Base-by-base conservation (phyloP, 2,113 vertebrate genomes). In the Trogon melanurus region DNA sequence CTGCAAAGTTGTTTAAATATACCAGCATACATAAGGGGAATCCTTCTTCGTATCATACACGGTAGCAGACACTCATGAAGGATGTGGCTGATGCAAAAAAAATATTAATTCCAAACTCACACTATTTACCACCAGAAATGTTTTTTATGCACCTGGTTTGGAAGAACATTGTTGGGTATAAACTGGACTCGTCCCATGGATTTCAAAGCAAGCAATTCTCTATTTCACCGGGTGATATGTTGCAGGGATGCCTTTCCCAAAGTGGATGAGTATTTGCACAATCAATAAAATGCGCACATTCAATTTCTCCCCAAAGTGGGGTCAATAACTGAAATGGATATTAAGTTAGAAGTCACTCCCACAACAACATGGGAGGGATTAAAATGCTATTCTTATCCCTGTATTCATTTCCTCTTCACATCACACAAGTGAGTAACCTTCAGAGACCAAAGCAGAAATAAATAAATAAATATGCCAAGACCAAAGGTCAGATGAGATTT, bases 211-310 rank as follows among this genome's bases (percentile, higher is more conserved):
- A 85, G 21, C 41, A 41, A 91, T 62, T 89, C 23, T 32, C 71
- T 34, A 2, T 58, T 74, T 71, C 53, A 64, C 34, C 0, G 0
- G 58, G 38, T 0, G 1, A 15, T 25, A 45, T 32, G 61, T 53
- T 13, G 21, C 38, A 85, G 53, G n/a, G 79, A 82, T 47, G n/a
- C 1, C 7, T n/a, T 50, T 66, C 73, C 73, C 76, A n/a, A n/a
- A 57, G 80, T 4, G 9, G 18, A 45, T 11, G 44, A 79, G 26
- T 65, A 78, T 87, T 93, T 89, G 60, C 61, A 72, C 80, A 61
- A 85, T 85, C 91, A 85, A 91, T 85, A 65, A 93, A 71, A 91
- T 1, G 32, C 73, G 91, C 44, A 69, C 50, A 44, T 50, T 57
- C 66, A 13, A 71, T 89, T 76, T 61, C 70, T 73, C 66, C 54